phyloP scores from a whole-genome alignment of 2,113 vertebrate species.

The Nycticryphes semicollaris region DNA sequence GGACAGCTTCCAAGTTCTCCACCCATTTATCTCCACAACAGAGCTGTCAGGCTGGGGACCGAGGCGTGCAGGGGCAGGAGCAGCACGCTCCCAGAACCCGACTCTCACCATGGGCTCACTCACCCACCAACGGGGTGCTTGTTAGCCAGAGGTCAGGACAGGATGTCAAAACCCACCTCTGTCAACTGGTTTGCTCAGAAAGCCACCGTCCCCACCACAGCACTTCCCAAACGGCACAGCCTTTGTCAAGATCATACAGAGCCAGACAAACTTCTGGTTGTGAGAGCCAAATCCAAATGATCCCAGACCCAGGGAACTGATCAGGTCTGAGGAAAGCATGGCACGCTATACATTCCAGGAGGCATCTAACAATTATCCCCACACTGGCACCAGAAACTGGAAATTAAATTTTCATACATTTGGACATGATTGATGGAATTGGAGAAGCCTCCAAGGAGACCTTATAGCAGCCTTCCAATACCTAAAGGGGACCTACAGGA shows the following conservation, averaged over 20 bases:
- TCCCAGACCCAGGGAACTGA: neutral
- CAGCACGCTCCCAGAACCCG: neutral
- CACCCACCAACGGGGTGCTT: neutral
- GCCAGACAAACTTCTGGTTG: neutral
- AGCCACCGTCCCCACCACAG: neutral
- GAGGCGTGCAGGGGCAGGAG: neutral
- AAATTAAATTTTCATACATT: neutral
- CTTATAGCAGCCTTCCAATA: no score
- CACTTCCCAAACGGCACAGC: neutral
- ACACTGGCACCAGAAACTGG: neutral
- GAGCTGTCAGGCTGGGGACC: neutral
- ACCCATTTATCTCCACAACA: neutral
- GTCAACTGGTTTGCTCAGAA: neutral
- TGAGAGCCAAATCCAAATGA: neutral
- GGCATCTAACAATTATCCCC: neutral
- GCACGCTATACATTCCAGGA: neutral
- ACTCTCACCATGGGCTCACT: rapidly evolving
- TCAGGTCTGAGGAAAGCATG: neutral
- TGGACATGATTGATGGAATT: neutral
- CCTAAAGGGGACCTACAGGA: no score
- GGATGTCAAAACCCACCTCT: neutral
- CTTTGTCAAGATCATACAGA: neutral
- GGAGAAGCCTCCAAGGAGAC: no score
- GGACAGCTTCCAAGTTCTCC: neutral
- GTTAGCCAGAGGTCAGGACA: neutral